Conservation (phyloP, 2,113 vertebrate species). For the Chamaea fasciata region DNA sequence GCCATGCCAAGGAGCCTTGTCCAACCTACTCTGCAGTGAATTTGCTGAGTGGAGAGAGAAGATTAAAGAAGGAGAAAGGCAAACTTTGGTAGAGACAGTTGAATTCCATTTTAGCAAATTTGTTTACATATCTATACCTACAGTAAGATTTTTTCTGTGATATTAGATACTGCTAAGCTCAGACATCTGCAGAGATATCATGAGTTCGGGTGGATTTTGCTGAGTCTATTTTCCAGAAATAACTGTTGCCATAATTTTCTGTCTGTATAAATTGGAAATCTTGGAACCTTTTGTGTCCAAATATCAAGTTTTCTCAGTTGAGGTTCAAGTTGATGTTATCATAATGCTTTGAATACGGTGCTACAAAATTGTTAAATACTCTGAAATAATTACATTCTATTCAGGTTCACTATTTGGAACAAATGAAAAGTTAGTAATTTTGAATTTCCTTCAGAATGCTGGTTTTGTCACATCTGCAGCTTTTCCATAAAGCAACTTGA, state of each 20-base stretch:
- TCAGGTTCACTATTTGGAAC: background rate
- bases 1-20: background rate
- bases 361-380: background rate
- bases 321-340: background rate
- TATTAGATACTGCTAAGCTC: background rate
- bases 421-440: background rate
- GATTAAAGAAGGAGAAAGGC: background rate
- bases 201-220: background rate
- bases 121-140: background rate
- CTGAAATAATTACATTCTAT: background rate
- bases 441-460: background rate
- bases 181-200: background rate
- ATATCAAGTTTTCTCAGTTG: background rate
- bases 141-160: background rate
- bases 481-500: background rate
- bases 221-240: background rate
- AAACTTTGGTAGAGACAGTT: background rate
- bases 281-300: background rate
- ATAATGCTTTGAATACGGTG: background rate
- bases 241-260: rapidly evolving
- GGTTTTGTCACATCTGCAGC: background rate
- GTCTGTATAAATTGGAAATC: background rate
- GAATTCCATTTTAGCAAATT: background rate
- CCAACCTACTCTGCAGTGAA: background rate
- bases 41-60: background rate